A percentile compares a stretch with the other conserved stretches of the same genome.
These are phyloP conservation scores for Hylia prasina DNA, from an alignment of 2,113 vertebrate genomes.

Conservation along the genomic window DNA sequence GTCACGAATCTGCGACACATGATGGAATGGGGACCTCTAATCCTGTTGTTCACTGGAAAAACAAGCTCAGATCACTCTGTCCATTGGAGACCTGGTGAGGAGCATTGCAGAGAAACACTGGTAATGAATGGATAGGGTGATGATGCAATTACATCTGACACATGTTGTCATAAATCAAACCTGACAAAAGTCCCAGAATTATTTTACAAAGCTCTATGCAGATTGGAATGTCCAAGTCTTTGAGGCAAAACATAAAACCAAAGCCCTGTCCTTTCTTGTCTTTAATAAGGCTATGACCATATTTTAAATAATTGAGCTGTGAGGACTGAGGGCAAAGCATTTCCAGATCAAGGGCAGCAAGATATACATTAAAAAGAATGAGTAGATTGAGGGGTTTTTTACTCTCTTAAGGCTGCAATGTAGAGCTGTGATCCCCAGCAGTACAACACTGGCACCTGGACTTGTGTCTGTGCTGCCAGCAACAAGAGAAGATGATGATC, in stretches of 20 bases:
- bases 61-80: not conserved
- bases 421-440: not conserved
- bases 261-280: not conserved
- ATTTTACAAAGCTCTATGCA: not conserved
- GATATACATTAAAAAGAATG: not conserved
- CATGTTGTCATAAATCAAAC: slow-evolving; percentile 32
- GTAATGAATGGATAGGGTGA: not conserved
- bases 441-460: not conserved
- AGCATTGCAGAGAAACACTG: not conserved
- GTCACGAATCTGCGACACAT: not conserved
- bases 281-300: not conserved
- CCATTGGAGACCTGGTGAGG: not conserved
- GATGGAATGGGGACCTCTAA: not conserved
- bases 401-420: not conserved
- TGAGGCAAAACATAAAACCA: not conserved
- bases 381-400: not conserved
- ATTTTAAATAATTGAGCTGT: not conserved
- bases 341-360: not conserved
- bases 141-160: slow-evolving; percentile 38
- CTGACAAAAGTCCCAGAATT: slow-evolving; percentile 13
- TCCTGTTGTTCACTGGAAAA: not conserved
- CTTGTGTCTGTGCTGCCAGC: not conserved
- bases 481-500: not conserved
- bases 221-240: not conserved
- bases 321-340: not conserved